Evolutionary conservation across 1,140 invertebrate species (phyloP).

Genomic region (Rhizoglyphus robini): DNA sequence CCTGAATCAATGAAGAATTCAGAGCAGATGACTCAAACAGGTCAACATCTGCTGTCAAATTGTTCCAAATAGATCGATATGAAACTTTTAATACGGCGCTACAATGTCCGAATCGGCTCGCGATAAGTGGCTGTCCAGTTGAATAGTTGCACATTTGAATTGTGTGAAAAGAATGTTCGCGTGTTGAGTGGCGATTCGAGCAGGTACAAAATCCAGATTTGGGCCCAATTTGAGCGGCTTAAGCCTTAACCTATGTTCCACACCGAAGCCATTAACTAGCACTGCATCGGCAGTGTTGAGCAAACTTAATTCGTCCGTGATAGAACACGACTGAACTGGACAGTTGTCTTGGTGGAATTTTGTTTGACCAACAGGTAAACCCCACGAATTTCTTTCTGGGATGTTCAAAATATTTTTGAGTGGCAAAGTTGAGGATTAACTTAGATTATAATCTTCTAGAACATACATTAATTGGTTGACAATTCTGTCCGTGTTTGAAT

Average conservation of each 20-base stretch:
- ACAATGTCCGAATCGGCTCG: slow-evolving; percentile 83
- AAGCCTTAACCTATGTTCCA: slow-evolving; percentile 42
- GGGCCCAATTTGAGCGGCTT: slow-evolving; percentile 45
- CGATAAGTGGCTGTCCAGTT: slow-evolving; percentile 94
- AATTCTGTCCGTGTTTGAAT: slow-evolving; percentile 29
- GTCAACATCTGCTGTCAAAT: too few relatives aligned
- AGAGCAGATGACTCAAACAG: too few relatives aligned
- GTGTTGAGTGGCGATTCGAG: slow-evolving; percentile 87
- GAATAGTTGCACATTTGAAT: slow-evolving; percentile 62
- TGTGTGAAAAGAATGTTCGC: slow-evolving; percentile 54
- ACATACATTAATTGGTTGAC: slow-evolving; percentile 35
- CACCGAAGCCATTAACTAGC: slow-evolving; percentile 68
- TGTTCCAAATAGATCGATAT: too few relatives aligned
- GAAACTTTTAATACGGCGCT: slow-evolving; percentile 86
- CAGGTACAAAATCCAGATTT: slow-evolving; percentile 81
- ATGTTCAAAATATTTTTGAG: slow-evolving; percentile 67
- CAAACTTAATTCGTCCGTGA: slow-evolving; percentile 55
- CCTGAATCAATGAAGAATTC: too few relatives aligned
- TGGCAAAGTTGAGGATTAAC: background rate
- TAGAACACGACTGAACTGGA: slow-evolving; percentile 57
- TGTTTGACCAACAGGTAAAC: slow-evolving; percentile 51
- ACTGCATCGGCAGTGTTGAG: slow-evolving; percentile 64
- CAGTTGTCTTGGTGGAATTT: slow-evolving; percentile 51
- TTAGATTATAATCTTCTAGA: slow-evolving; percentile 24
- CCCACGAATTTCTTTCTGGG: slow-evolving; percentile 64